These are phyloP conservation scores for Hydrotaea cyrtoneurina DNA, from an alignment of 2,888 invertebrate genomes.

Conservation along the genomic window DNA sequence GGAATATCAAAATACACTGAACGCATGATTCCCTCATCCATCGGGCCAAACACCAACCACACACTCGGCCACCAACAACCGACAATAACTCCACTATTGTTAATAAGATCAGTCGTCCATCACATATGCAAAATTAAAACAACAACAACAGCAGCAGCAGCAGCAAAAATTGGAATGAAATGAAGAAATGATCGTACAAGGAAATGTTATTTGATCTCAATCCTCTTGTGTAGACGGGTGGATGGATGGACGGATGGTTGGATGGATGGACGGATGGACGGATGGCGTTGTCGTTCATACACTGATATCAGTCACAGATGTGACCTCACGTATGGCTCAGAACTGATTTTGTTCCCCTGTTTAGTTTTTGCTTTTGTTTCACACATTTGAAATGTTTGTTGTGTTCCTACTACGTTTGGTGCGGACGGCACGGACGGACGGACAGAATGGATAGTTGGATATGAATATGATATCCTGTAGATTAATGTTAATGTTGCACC, in stretches of 20 bases:
- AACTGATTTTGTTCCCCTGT: conserved; percentile 17
- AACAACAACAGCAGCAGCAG: too few relatives aligned
- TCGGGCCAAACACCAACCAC: background rate
- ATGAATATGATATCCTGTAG: conserved; percentile 25
- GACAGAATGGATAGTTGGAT: background rate
- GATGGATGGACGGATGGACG: background rate
- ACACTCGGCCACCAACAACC: background rate
- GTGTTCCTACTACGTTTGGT: background rate
- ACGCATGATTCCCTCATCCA: background rate
- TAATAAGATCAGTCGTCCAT: conserved; percentile 14
- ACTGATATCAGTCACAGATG: background rate
- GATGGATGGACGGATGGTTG: background rate
- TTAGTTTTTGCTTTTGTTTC: conserved; percentile 17
- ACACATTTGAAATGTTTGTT: conserved; percentile 33
- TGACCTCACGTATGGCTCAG: conserved; percentile 28
- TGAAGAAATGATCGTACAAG: background rate
- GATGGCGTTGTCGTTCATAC: background rate
- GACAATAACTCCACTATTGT: conserved; percentile 1
- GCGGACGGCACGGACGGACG: background rate
- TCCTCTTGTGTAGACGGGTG: background rate
- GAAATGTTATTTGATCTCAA: conserved; percentile 32
- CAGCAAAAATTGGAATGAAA: background rate
- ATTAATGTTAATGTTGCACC: conserved; percentile 21
- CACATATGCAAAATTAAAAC: background rate
- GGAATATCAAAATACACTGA: background rate